Base-by-base conservation (phyloP, 1,140 invertebrate genomes). In the Drosophila sp. region DNA sequence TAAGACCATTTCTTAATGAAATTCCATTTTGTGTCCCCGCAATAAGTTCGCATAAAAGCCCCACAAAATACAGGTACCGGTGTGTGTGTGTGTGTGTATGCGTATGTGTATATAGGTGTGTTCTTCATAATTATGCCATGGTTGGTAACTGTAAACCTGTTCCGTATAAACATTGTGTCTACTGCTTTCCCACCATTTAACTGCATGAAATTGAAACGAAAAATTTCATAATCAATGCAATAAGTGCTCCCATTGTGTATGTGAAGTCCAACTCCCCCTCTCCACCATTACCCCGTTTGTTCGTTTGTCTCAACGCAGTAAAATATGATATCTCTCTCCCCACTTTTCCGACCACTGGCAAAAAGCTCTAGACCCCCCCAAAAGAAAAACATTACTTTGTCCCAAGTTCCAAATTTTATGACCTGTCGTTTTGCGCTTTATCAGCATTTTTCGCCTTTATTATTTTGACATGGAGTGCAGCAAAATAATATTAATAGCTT, bases 141-240 rank as follows among this genome's bases (percentile, higher is more conserved):
- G 80, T 85, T 79, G 68, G 80, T 83, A 84, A 84, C 73, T 67
- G 80, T 77, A 85, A 80, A 80, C 81, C 73, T 77, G 77, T 71
- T 74, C 60, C 55, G 64, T 47, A 67, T 33, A 30, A 55, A 17
- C 55, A 58, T 58, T 58, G 69, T 67, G 71, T 65, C 66, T 61
- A 60, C 68, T 61, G 58, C 68, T 87, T 85, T 85, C 82, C 82
- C 82, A 86, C 74, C 68, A 66, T 64, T 86, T 82, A 82, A 70
- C 63, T 50, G 66, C 54, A 64, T 81, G 71, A 86, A 85, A 86
- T 76, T 72, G 69, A 76, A 76, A 76, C 67, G 68, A 61, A 82
- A 86, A 69, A 86, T 86, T 86, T 87, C 79, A 82, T 79, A 86
- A 86, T 79, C 76, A 79, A 79, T 82, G 76, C 69, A 65, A 66